These are phyloP conservation scores for Mesorhabditis sp. DNA, from an alignment of 2,888 invertebrate species.

Conservation along the genomic window DNA sequence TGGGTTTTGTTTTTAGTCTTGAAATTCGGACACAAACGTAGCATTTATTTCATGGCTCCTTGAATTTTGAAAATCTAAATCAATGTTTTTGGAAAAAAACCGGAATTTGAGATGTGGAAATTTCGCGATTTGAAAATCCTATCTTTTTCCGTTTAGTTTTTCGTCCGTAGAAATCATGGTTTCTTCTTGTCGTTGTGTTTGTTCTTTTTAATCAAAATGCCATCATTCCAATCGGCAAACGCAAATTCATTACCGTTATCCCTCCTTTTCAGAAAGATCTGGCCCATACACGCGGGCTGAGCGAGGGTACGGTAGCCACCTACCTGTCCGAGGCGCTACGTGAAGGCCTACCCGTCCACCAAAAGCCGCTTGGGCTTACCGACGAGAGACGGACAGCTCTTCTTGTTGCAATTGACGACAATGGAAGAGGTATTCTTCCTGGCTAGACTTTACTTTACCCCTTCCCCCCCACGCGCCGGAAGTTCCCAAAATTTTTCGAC, in stretches of 20 bases:
- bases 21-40: background rate
- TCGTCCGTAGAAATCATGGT: no score
- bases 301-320: conserved; percentile 19
- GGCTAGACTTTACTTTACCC: no score
- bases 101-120: no score
- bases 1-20: background rate
- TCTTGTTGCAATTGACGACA: background rate
- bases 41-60: background rate
- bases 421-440: background rate
- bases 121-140: no score
- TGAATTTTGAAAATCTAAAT: background rate
- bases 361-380: conserved; percentile 27
- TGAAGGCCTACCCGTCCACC: conserved; percentile 41
- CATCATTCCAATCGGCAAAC: no score
- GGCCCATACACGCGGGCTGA: conserved; percentile 14
- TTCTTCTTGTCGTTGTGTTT: no score
- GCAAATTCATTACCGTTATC: no score
- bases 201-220: no score
- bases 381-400: background rate
- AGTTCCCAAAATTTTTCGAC: no score
- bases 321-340: conserved; percentile 25
- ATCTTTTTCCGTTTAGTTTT: no score
- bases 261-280: conserved; percentile 18
- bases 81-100: no score
- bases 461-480: no score